These are phyloP conservation scores for Gobio occitaniae DNA, from an alignment of 2,797 vertebrate species.

Conservation along the genomic window DNA sequence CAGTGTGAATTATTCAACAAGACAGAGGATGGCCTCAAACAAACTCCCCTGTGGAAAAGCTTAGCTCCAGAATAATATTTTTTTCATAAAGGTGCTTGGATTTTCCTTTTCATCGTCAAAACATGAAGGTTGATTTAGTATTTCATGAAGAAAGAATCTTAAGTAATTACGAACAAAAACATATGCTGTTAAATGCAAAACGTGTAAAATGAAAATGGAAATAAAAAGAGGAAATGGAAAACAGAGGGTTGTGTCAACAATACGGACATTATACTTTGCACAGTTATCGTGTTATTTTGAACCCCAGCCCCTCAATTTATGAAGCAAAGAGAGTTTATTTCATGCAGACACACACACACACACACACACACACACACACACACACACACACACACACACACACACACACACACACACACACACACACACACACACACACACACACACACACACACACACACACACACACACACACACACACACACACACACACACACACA, in stretches of 20 bases:
- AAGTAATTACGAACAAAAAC: conserved; percentile 27
- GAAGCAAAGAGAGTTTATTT: neutral
- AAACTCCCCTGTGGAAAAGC: conserved; percentile 35
- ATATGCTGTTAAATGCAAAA: conserved; percentile 34
- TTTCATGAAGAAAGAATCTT: conserved; percentile 20
- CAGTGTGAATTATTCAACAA: conserved; percentile 58
- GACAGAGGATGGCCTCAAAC: conserved; percentile 52
- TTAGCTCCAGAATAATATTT: conserved; percentile 4
- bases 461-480: no score
- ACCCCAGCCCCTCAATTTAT: neutral
- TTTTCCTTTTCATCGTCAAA: conserved; percentile 30
- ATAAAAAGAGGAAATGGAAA: neutral
- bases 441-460: no score
- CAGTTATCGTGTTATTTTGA: neutral
- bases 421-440: no score
- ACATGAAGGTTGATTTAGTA: conserved; percentile 17
- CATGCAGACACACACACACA: neutral
- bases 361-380: no score
- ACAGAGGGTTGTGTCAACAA: neutral
- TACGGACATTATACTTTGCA: neutral
- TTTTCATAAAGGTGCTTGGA: conserved; percentile 30
- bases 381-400: no score
- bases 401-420: no score
- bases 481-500: no score
- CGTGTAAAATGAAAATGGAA: neutral